These are phyloP conservation scores for Parambassis ranga DNA, from an alignment of 2,797 vertebrate genomes.

Conservation along the genomic window DNA sequence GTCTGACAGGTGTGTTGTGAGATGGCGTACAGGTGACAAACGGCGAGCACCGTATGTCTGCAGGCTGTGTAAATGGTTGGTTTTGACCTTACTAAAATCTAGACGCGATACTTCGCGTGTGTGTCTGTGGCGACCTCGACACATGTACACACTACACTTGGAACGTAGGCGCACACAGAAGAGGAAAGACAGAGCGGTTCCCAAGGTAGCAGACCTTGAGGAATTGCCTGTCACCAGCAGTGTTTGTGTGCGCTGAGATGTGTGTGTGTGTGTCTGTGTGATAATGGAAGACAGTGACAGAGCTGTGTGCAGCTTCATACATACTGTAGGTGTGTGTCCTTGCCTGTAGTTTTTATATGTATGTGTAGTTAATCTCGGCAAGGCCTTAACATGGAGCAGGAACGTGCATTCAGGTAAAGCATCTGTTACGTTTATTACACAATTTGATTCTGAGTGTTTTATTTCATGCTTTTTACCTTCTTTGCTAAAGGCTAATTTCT, in stretches of 20 bases:
- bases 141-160: background rate
- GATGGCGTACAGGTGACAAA: background rate
- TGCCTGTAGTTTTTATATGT: slow-evolving; percentile 8
- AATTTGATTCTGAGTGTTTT: slow-evolving; percentile 15
- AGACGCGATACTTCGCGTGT: slow-evolving; percentile 40
- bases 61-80: slow-evolving; percentile 46
- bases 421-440: slow-evolving; percentile 18
- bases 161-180: background rate
- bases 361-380: slow-evolving; percentile 3
- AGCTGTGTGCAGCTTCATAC: slow-evolving; percentile 12
- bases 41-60: slow-evolving; percentile 28
- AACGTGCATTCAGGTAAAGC: slow-evolving; percentile 1
- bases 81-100: slow-evolving; percentile 52
- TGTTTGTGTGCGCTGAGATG: slow-evolving; percentile 18
- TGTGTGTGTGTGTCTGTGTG: slow-evolving; percentile 25
- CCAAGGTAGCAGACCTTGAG: slow-evolving; percentile 49
- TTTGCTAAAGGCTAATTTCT: slow-evolving; percentile 55
- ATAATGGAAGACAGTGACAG: slow-evolving; percentile 35
- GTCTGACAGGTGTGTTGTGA: background rate
- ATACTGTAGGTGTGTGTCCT: slow-evolving; percentile 15
- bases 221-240: slow-evolving; percentile 58
- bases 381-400: background rate
- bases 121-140: slow-evolving; percentile 19
- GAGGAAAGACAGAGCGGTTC: slow-evolving; percentile 40
- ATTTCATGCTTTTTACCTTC: slow-evolving; percentile 52